Evolutionary conservation across 2,113 vertebrate species (phyloP).

Genomic region (Myodes glareolus): DNA sequence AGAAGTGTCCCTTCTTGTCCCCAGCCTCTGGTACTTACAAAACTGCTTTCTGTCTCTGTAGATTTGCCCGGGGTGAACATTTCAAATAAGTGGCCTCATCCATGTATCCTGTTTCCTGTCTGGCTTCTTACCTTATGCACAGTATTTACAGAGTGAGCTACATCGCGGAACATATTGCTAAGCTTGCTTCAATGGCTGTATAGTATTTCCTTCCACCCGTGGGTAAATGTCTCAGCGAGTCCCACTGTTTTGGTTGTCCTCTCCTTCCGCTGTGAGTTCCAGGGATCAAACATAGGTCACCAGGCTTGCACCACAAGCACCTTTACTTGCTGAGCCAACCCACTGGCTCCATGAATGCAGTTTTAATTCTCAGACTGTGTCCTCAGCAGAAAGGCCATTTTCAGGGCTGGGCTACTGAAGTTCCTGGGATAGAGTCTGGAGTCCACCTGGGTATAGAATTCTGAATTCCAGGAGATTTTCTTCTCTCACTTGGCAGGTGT

Average conservation of each 20-base stretch:
- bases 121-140: background rate
- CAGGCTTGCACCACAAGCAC: background rate
- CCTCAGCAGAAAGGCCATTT: too few species aligned
- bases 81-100: background rate
- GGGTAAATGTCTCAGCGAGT: too few species aligned
- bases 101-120: rapidly evolving
- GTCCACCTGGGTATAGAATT: background rate
- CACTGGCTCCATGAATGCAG: too few species aligned
- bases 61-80: too few species aligned
- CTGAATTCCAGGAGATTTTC: background rate
- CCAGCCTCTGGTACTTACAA: background rate
- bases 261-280: background rate
- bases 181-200: background rate
- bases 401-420: too few species aligned
- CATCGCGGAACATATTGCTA: rapidly evolving
- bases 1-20: background rate
- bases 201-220: rapidly evolving
- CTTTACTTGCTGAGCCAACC: background rate
- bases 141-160: background rate
- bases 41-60: background rate
- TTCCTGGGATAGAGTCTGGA: background rate
- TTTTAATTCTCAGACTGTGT: background rate
- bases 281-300: background rate
- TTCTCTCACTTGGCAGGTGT: too few species aligned
- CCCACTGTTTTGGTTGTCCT: background rate